Evolutionary conservation across 1,140 invertebrate genomes (phyloP).

Genomic region (Chlorops oryzae): DNA sequence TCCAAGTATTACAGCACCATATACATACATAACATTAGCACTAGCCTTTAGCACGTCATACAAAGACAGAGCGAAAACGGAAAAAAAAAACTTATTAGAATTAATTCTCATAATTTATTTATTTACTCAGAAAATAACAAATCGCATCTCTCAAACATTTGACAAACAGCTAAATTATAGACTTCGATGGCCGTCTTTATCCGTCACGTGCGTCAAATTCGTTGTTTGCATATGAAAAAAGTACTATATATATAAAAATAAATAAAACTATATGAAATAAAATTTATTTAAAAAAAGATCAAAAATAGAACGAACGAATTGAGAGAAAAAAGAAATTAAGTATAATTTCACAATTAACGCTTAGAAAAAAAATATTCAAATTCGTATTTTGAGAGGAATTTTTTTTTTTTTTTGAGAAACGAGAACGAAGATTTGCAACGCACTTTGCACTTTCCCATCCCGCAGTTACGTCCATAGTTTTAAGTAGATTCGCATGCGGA

Average conservation of each 20-base stretch:
- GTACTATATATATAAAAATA: neutral
- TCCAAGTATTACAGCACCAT: no score
- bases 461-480: constrained; percentile 43
- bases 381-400: neutral
- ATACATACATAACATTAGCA: no score
- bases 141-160: no score
- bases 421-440: constrained; percentile 8
- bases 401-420: neutral
- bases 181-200: no score
- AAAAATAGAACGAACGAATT: constrained; percentile 17
- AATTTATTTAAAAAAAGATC: constrained; percentile 42
- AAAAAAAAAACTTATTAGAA: no score
- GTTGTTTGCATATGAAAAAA: neutral
- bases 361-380: constrained; percentile 12
- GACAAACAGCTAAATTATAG: no score
- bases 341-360: constrained; percentile 1
- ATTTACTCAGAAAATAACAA: no score
- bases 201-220: neutral
- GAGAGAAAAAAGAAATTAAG: constrained; percentile 2
- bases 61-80: no score
- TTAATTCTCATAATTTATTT: no score
- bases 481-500: no score
- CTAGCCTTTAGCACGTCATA: no score
- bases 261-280: neutral
- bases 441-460: constrained; percentile 22